A percentile compares a stretch with the other conserved stretches of the same genome.
Evolutionary conservation across 2,888 invertebrate genomes (phyloP).

Genomic region (Cheilosia vulpina): DNA sequence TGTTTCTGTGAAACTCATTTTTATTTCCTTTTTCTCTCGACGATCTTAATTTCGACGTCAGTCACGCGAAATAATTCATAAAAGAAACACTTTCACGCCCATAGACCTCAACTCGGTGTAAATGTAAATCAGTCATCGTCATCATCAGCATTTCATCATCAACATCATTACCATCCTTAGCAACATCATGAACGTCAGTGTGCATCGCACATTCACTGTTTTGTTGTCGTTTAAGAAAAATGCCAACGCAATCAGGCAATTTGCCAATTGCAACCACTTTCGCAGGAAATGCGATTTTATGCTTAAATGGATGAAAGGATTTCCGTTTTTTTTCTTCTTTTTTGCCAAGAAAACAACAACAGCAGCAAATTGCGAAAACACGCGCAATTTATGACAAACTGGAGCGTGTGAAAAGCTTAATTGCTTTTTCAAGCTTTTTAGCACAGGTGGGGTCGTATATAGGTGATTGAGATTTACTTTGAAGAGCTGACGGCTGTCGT

Average conservation of each 20-base stretch:
- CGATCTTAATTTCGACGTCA: conserved; percentile 43
- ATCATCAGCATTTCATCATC: conserved; percentile 20
- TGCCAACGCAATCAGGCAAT: conserved; percentile 46
- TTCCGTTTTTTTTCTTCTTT: conserved; percentile 11
- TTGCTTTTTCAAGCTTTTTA: conserved; percentile 12
- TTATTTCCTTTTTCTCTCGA: conserved; percentile 3
- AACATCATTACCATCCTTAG: conserved; percentile 1
- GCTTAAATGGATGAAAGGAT: conserved; percentile 59
- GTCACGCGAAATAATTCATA: conserved; percentile 51
- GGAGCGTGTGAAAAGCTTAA: conserved; percentile 53
- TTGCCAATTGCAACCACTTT: conserved; percentile 65
- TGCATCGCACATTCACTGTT: conserved; percentile 20
- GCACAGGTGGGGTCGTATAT: not conserved
- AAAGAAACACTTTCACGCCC: conserved; percentile 41
- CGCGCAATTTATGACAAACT: conserved; percentile 26
- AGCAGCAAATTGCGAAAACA: conserved; percentile 11
- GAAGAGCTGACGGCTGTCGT: not conserved
- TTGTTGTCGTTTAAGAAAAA: conserved; percentile 13
- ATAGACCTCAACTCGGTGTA: conserved; percentile 19
- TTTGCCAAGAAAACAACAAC: conserved; percentile 18
- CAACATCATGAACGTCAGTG: conserved; percentile 20
- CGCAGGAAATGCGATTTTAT: conserved; percentile 63
- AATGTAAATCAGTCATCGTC: conserved; percentile 52
- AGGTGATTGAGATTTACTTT: not conserved
- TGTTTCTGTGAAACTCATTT: conserved; percentile 5